These are phyloP conservation scores for Cirrhinus molitorella DNA, from an alignment of 2,797 vertebrate genomes.

Conservation along the genomic window DNA sequence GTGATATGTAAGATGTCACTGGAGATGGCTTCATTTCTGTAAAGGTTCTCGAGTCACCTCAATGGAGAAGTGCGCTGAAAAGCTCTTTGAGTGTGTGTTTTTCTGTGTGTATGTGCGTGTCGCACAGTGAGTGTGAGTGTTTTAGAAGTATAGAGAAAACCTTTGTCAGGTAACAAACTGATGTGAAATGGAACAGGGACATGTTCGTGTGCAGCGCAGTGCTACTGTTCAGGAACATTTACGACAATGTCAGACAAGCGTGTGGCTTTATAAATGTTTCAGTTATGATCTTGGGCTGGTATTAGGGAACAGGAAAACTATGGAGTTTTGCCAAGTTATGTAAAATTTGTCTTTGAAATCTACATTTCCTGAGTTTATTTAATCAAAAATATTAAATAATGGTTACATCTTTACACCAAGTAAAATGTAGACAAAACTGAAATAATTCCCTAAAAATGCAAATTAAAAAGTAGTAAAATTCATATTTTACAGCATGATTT, in stretches of 20 bases:
- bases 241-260: background rate
- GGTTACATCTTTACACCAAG: no score
- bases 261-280: constrained; percentile 14
- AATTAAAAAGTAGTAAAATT: no score
- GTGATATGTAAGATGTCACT: constrained; percentile 67
- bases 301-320: background rate
- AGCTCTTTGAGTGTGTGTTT: constrained; percentile 38
- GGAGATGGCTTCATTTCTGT: constrained; percentile 61
- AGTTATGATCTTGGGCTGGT: background rate
- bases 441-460: no score
- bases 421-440: no score
- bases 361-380: background rate
- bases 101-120: constrained; percentile 26
- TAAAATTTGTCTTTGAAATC: background rate
- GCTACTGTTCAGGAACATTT: constrained; percentile 19
- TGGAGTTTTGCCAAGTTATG: background rate
- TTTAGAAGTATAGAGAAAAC: background rate
- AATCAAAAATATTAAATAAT: background rate
- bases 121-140: constrained; percentile 7
- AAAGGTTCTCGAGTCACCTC: constrained; percentile 60
- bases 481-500: no score
- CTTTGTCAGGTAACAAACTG: constrained; percentile 32
- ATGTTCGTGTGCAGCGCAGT: constrained; percentile 11
- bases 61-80: constrained; percentile 39
- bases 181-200: constrained; percentile 11